Conservation (phyloP, 2,113 vertebrate genomes). For the Onychorhynchus coronatus region DNA sequence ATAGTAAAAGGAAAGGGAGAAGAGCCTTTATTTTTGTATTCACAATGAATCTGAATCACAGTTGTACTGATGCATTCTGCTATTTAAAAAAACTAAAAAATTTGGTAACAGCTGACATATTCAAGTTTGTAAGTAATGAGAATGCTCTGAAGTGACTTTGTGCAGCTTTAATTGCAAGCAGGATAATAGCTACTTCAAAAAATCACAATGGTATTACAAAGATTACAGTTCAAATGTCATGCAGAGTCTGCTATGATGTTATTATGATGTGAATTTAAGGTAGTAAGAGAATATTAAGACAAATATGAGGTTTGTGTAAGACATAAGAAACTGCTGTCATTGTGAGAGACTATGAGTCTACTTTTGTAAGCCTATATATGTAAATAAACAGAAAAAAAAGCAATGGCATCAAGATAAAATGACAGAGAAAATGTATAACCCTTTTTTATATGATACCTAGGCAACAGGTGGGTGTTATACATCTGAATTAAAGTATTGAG, state of each 20-base stretch:
- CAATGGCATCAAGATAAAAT: background rate
- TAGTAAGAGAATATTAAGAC: background rate
- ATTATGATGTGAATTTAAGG: background rate
- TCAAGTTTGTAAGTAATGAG: constrained; percentile 10
- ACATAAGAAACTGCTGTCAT: background rate
- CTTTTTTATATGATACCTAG: background rate
- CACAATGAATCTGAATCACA: background rate
- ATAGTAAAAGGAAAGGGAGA: background rate
- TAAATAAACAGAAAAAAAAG: background rate
- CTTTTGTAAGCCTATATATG: background rate
- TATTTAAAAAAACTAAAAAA: background rate
- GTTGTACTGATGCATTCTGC: background rate
- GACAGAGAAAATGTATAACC: background rate
- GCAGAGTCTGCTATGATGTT: background rate
- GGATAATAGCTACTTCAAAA: constrained; percentile 25
- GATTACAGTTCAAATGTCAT: constrained; percentile 10
- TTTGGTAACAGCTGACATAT: background rate
- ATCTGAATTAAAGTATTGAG: background rate
- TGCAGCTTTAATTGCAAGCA: constrained; percentile 33
- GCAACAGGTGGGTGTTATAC: background rate
- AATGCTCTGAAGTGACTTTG: constrained; percentile 25
- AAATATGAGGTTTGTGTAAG: background rate
- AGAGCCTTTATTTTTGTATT: background rate
- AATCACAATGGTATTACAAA: background rate
- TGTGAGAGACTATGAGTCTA: background rate